Base-by-base conservation (phyloP, 2,888 invertebrate species). In the Scaptomyza caliginosa region DNA sequence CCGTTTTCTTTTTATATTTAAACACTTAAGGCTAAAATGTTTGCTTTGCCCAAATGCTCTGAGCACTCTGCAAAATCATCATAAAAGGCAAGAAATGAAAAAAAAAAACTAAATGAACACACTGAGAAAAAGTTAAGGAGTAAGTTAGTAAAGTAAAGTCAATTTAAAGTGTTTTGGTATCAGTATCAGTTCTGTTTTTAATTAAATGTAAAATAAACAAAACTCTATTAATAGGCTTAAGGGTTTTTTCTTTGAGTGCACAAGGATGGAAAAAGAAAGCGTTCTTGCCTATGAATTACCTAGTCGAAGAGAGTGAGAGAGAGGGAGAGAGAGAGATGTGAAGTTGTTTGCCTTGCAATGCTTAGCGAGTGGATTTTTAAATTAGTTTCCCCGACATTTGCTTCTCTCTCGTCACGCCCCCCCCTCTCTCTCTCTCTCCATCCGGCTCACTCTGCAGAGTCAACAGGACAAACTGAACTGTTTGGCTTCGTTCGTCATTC, bases 341-440 rank as follows among this genome's bases (percentile, higher is more conserved):
- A 11, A 21, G 17, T n/a, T 19, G 45, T 19, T 34, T 23, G 45
- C 23, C 34, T 51, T 56, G 67, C 60, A 69, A 60, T 85, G 85
- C 82, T 85, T 70, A 82, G 83, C 71, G 78, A 87, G 87, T 85
- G 86, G 83, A 87, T 85, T 83, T 83, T 83, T 85, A 83, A 83
- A 87, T 87, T 85, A 87, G 83, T 83, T 87, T 79, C 74, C 74
- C 63, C 74, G 59, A 69, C 60, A n/a, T n/a, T n/a, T n/a, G n/a
- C n/a, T n/a, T 69, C 73, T 48, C 7, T 34, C 8, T 16, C 32
- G 7, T 32, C 32, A 5, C 13, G 6, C 30, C 11, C 30, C 2
- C 13, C 13, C 10, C 1, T 3, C 30, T 30, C 11, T 11, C 11
- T 11, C 11, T 28, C 11, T 1, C 11, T 11, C 11, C n/a, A n/a